Evolutionary conservation across 2,113 vertebrate genomes (phyloP).

Genomic region (Hemibates koningsi): DNA sequence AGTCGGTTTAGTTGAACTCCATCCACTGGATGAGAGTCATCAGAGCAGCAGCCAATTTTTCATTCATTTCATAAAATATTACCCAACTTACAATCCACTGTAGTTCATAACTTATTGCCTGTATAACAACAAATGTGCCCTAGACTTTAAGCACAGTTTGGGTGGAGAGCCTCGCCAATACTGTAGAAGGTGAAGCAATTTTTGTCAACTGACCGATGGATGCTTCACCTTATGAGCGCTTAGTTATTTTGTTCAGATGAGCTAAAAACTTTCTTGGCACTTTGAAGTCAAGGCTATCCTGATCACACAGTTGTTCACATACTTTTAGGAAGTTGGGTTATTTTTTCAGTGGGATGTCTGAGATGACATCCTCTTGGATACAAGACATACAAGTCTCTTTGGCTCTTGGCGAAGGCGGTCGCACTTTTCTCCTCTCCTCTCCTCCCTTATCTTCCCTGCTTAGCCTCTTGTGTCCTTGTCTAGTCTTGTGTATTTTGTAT

Average conservation of each 20-base stretch:
- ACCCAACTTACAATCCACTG: neutral
- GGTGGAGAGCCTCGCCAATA: neutral
- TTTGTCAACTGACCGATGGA: neutral
- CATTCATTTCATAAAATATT: neutral
- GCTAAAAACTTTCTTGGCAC: neutral
- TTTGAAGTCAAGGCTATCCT: neutral
- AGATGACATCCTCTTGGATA: neutral
- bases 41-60: neutral
- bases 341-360: neutral
- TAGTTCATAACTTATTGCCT: neutral
- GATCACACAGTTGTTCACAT: neutral
- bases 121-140: neutral
- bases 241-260: neutral
- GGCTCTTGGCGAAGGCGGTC: too few relatives aligned
- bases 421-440: too few relatives aligned
- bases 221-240: neutral
- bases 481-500: too few relatives aligned
- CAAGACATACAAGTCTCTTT: neutral
- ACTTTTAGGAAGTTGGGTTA: neutral
- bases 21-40: neutral
- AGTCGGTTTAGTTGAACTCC: neutral
- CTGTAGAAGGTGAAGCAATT: neutral
- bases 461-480: too few relatives aligned
- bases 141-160: neutral
- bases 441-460: too few relatives aligned